Evolutionary conservation across 2,888 invertebrate species (phyloP), one percentile per base, ranked within the genome.

Genomic region (Rutpela maculata): DNA sequence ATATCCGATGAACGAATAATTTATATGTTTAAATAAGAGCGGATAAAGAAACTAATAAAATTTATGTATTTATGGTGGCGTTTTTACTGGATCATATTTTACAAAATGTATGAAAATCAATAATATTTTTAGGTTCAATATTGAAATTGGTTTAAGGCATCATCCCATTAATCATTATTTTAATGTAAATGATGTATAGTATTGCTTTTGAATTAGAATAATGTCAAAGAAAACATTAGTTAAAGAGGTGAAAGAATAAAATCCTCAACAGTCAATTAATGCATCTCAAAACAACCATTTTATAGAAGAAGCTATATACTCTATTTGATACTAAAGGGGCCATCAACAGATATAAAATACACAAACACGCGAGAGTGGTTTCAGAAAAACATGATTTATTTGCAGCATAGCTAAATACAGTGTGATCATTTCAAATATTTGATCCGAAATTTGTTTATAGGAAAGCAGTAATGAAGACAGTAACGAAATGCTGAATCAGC

Each of bases 121-220:
- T 38, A 35, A 65, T 38, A 17, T 59, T 59, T 65, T 19, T 65
- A 35, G n/a, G 18, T 17, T 19, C 17, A 65, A 65, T 65, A 65
- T 65, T 65, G 19, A 26, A 18, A 38, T 65, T 65, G 10, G 63
- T 12, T n/a, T 4, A 18, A 26, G 38, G 7, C 0, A 35, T 35
- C 5, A 35, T 35, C 5, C 31, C 31, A 9, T 9, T 35, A 35
- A 35, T 18, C 31, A 18, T 43, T 11, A 11, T 43, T 43, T 43
- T 0, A 43, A 43, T 12, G 12, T 43, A 15, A 43, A 15, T 11
- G 43, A 43, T 43, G 7, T 43, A 43, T 12, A 43, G 43, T 4
- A 12, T 43, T 2, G 43, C 12, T 43, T 12, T 15, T 15, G 43
- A 15, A 12, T 15, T 2, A 15, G 4, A 15, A 43, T 12, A 12